Percentiles rank a stretch among this genome's conserved stretches.
These are phyloP conservation scores for Doryteuthis pealeii DNA, from an alignment of 1,140 invertebrate genomes.

Conservation along the genomic window DNA sequence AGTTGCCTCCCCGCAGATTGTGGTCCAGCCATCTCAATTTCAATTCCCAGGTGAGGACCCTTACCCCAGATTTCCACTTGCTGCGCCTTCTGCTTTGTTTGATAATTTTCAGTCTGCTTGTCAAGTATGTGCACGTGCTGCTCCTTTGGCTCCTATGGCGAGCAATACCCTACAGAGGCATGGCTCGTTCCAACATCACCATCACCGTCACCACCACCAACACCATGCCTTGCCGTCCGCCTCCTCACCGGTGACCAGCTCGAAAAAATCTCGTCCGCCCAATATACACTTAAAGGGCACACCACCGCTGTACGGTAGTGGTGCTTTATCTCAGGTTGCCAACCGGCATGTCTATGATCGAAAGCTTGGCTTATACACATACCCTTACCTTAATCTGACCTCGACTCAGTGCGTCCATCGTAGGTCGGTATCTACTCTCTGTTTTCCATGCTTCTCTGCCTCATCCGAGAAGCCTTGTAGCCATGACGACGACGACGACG, in stretches of 20 bases:
- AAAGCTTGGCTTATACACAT: slow-evolving; percentile 4
- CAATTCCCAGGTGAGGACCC: slow-evolving; percentile 76
- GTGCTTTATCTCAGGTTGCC: not conserved
- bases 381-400: not conserved
- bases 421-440: not conserved
- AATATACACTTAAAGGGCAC: not conserved
- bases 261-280: not conserved
- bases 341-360: not conserved
- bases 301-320: too few species aligned
- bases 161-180: not conserved
- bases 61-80: not conserved
- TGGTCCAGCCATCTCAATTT: slow-evolving; percentile 69
- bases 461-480: not conserved
- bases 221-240: not conserved
- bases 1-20: slow-evolving; percentile 45
- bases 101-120: slow-evolving; percentile 3
- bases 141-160: not conserved
- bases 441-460: slow-evolving; percentile 8
- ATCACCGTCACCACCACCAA: not conserved
- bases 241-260: not conserved
- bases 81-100: not conserved
- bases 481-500: not conserved
- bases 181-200: not conserved
- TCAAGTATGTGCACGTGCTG: not conserved
- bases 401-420: not conserved